Percentiles rank a stretch among this genome's conserved stretches.
These are phyloP conservation scores for Pogona vitticeps DNA, from an alignment of 2,113 vertebrate genomes.

Conservation along the genomic window DNA sequence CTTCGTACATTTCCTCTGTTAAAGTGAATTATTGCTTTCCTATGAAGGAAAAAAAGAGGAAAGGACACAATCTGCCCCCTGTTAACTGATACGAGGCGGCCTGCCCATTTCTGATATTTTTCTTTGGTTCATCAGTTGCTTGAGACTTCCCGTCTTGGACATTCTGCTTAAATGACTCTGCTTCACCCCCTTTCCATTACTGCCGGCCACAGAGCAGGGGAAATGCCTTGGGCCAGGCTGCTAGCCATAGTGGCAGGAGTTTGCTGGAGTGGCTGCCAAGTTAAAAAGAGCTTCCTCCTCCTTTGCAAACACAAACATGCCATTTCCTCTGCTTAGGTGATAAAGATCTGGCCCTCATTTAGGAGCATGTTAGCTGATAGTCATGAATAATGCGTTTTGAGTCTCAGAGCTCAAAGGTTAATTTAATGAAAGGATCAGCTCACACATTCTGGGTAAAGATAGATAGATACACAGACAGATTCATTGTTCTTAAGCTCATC, in stretches of 20 bases:
- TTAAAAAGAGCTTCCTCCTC: constrained; percentile 2
- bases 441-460: neutral
- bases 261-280: neutral
- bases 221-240: neutral
- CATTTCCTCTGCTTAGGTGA: constrained; percentile 19
- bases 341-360: constrained; percentile 32
- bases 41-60: neutral
- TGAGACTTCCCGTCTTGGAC: constrained; percentile 37
- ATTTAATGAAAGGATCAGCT: constrained; percentile 28
- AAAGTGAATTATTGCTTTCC: neutral
- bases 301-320: constrained; percentile 38
- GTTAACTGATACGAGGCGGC: neutral
- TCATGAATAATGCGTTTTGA: neutral
- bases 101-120: constrained; percentile 22
- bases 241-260: neutral
- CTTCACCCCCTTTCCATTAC: neutral
- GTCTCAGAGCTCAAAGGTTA: constrained; percentile 31
- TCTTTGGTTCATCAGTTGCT: neutral
- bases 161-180: neutral
- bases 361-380: neutral
- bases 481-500: neutral
- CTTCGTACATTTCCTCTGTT: neutral
- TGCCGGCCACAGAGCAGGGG: neutral
- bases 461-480: neutral
- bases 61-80: neutral